A percentile compares a stretch with the other conserved stretches of the same genome.
Evolutionary conservation across 2,113 vertebrate species (phyloP).

Genomic region (Odocoileus virginianus): DNA sequence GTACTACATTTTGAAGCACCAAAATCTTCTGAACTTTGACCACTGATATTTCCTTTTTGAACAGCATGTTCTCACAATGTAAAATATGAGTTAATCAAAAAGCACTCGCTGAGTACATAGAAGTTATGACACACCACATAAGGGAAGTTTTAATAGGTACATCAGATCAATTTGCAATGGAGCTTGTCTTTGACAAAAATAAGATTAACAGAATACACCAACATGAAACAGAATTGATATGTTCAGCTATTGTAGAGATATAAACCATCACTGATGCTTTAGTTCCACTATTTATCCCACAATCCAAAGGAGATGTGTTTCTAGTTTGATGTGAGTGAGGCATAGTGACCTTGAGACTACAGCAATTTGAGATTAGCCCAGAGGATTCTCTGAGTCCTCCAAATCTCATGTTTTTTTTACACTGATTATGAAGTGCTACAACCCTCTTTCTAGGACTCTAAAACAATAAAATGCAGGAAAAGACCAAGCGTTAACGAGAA

Average conservation of each 20-base stretch:
- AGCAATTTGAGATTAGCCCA: background rate
- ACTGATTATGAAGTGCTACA: background rate
- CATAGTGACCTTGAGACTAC: background rate
- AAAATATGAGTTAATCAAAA: conserved; percentile 34
- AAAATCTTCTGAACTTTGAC: background rate
- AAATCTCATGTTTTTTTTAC: background rate
- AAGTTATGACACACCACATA: background rate
- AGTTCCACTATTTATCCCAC: background rate
- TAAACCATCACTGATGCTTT: background rate
- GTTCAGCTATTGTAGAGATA: background rate
- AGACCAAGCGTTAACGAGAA: background rate
- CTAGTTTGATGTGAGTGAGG: background rate
- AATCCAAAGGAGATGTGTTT: background rate
- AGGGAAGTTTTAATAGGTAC: background rate
- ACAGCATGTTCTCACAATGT: background rate
- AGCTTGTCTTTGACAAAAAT: conserved; percentile 7
- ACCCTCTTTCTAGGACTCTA: background rate
- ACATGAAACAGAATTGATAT: background rate
- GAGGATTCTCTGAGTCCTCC: background rate
- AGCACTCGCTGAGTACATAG: background rate
- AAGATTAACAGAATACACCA: background rate
- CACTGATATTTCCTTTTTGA: background rate
- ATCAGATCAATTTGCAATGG: background rate
- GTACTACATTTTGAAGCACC: conserved; percentile 14
- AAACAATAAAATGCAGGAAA: background rate